Evolutionary conservation across 2,797 vertebrate species (phyloP).

Genomic region (Micromesistius poutassou): DNA sequence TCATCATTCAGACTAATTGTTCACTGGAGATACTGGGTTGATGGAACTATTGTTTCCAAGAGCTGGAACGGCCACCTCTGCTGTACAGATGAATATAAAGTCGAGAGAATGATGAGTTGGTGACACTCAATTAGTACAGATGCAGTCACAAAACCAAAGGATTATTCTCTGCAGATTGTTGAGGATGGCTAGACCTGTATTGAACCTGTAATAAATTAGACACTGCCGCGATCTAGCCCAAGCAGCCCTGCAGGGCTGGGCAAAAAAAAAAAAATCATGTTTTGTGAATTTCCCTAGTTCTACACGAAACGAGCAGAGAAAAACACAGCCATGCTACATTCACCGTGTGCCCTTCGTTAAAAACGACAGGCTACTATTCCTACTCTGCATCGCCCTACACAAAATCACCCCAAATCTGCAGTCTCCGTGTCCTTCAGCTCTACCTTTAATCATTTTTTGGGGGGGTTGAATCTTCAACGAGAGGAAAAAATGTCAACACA

Average conservation of each 20-base stretch:
- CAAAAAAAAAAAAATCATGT: too few relatives aligned
- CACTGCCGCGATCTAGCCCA: background rate
- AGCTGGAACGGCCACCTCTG: background rate
- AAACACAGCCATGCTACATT: background rate
- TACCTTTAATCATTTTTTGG: too few relatives aligned
- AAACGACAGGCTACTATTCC: background rate
- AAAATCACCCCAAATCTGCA: too few relatives aligned
- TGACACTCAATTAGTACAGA: background rate
- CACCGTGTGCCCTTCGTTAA: background rate
- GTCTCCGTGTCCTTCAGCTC: too few relatives aligned
- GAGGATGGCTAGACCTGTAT: too few relatives aligned
- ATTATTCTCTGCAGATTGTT: too few relatives aligned
- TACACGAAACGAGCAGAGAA: background rate
- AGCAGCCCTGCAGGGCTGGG: background rate
- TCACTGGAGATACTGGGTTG: background rate
- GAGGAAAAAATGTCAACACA: too few relatives aligned
- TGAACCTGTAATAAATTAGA: too few relatives aligned
- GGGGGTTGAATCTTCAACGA: too few relatives aligned
- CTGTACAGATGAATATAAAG: background rate
- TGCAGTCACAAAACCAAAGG: too few relatives aligned
- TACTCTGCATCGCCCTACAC: too few relatives aligned
- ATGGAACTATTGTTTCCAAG: background rate
- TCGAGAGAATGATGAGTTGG: background rate
- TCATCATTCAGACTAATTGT: background rate
- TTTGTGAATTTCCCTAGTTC: background rate